phyloP scores from a whole-genome alignment of 2,113 vertebrate genomes.

The Piaya cayana region DNA sequence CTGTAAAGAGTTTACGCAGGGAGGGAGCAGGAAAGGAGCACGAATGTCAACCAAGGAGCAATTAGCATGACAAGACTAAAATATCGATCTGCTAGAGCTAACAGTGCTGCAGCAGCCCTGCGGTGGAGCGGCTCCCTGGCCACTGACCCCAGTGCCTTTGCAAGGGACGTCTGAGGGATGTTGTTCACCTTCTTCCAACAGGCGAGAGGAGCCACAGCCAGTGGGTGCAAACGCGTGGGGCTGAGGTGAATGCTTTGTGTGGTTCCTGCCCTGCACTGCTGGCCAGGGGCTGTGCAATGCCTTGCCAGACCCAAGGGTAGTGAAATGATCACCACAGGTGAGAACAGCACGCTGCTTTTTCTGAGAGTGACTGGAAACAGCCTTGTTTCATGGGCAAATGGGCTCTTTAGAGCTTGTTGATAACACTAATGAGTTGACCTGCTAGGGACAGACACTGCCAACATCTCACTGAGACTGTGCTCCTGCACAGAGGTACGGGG shows the following conservation, averaged over 20 bases:
- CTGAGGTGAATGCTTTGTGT: neutral
- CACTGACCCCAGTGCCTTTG: slow-evolving; percentile 59
- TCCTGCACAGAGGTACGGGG: rapidly evolving
- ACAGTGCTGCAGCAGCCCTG: slow-evolving; percentile 73
- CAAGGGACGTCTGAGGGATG: slow-evolving; percentile 18
- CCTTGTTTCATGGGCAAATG: neutral
- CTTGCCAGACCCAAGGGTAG: neutral
- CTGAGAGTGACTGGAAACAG: neutral
- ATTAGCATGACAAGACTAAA: slow-evolving; percentile 85
- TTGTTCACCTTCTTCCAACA: neutral
- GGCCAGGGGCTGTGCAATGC: neutral
- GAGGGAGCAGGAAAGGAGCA: slow-evolving; percentile 68
- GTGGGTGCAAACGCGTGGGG: neutral
- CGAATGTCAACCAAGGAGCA: slow-evolving; percentile 85
- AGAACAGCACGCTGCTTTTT: neutral
- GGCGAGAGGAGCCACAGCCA: rapidly evolving
- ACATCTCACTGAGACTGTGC: neutral
- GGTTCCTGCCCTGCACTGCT: neutral
- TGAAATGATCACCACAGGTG: neutral
- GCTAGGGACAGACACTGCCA: neutral
- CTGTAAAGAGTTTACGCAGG: slow-evolving; percentile 68
- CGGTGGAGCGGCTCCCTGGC: slow-evolving; percentile 41
- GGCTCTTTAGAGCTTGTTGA: neutral
- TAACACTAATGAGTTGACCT: rapidly evolving
- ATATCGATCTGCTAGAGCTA: slow-evolving; percentile 81